phyloP scores from a whole-genome alignment of 1,140 invertebrate genomes.

The Caenorhabditis brenneri region DNA sequence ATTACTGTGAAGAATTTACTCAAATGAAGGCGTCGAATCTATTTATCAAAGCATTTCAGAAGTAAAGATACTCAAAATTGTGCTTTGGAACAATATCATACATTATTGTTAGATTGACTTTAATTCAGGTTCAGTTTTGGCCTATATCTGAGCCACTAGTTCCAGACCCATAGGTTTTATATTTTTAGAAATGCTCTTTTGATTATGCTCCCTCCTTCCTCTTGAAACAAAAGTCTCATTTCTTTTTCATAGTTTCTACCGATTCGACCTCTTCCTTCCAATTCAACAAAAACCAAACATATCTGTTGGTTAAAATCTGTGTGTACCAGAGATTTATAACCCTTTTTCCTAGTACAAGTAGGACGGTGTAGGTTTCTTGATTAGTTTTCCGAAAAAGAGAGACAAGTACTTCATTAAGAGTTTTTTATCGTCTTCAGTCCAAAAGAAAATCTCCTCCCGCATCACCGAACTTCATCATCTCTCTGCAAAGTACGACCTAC shows the following conservation, averaged over 20 bases:
- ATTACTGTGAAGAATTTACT: too few species aligned
- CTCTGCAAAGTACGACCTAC: slow-evolving; percentile 39
- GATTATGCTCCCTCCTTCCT: too few species aligned
- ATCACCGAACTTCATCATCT: slow-evolving; percentile 36
- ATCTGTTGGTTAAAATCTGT: neutral
- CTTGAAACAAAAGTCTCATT: neutral
- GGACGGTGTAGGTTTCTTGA: neutral
- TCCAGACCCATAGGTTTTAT: too few species aligned
- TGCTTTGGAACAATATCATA: too few species aligned
- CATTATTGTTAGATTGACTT: too few species aligned
- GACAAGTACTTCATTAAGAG: slow-evolving; percentile 36
- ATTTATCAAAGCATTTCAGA: too few species aligned
- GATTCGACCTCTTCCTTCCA: neutral
- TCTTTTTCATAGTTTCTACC: neutral
- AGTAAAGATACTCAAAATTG: too few species aligned
- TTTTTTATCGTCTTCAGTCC: slow-evolving; percentile 21
- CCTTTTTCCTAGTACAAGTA: slow-evolving; percentile 24
- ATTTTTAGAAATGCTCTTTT: too few species aligned
- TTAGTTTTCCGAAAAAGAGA: slow-evolving; percentile 14
- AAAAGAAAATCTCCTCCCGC: neutral
- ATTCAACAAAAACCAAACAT: neutral
- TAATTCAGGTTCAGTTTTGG: too few species aligned
- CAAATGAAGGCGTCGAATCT: too few species aligned
- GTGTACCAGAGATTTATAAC: slow-evolving; percentile 5
- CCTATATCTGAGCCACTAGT: too few species aligned